A percentile compares a stretch with the other conserved stretches of the same genome.
Conservation (phyloP, 2,888 invertebrate species). For the Drosophila macrothrix region DNA sequence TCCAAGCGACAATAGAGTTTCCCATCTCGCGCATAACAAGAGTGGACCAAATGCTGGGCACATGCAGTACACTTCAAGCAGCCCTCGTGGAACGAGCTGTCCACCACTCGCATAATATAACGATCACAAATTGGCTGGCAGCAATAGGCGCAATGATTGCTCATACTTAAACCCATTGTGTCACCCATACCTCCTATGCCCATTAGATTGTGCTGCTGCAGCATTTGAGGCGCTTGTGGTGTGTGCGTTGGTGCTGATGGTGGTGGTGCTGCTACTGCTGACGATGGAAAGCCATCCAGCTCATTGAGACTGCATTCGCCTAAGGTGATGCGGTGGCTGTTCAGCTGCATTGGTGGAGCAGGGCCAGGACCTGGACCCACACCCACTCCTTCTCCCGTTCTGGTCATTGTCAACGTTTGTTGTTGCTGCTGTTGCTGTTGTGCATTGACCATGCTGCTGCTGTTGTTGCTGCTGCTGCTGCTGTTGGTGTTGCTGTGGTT, state of each 20-base stretch:
- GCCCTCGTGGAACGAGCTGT: constrained; percentile 90
- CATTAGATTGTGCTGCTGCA: constrained; percentile 47
- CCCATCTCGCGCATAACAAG: constrained; percentile 91
- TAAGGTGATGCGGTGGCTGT: constrained; percentile 71
- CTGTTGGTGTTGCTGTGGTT: constrained; percentile 76
- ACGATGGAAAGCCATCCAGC: constrained; percentile 52
- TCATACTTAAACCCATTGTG: constrained; percentile 11
- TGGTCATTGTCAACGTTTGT: constrained; percentile 37
- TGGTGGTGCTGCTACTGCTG: constrained; percentile 40
- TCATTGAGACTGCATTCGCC: constrained; percentile 79
- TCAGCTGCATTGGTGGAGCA: constrained; percentile 53
- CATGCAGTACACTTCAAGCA: constrained; percentile 92
- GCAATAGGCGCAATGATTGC: constrained; percentile 88
- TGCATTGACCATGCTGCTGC: constrained; percentile 54
- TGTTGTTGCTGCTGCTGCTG: constrained; percentile 75
- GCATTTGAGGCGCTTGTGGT: constrained; percentile 68
- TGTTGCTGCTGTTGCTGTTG: constrained; percentile 69
- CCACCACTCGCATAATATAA: constrained; percentile 91
- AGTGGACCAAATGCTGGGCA: constrained; percentile 89
- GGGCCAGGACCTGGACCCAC: constrained; percentile 57
- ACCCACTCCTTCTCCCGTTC: constrained; percentile 33
- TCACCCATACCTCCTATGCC: constrained; percentile 30
- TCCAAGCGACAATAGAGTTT: constrained; percentile 92
- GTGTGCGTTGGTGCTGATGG: constrained; percentile 49
- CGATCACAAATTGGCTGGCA: constrained; percentile 90